These are phyloP conservation scores for Enhydra lutris DNA, from an alignment of 2,113 vertebrate species.

Conservation along the genomic window DNA sequence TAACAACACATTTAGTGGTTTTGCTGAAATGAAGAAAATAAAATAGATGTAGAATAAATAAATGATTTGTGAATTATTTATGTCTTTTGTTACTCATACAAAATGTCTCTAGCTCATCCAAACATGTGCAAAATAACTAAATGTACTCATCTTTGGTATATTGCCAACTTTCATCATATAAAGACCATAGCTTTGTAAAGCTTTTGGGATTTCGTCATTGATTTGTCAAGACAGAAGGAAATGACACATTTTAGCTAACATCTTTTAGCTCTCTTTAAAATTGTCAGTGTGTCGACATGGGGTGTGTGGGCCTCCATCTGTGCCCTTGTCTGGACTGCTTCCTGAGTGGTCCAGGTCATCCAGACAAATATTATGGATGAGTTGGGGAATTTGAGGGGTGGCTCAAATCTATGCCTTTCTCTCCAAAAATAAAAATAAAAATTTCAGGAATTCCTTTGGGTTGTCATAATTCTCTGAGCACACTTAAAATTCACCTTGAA, in stretches of 20 bases:
- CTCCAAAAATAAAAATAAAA: background rate
- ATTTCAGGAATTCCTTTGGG: background rate
- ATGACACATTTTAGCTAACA: background rate
- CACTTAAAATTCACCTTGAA: background rate
- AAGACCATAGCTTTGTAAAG: background rate
- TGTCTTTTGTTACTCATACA: background rate
- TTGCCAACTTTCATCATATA: background rate
- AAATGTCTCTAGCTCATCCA: background rate
- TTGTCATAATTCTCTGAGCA: background rate
- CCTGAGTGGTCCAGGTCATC: background rate
- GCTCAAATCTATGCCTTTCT: background rate
- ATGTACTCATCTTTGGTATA: background rate
- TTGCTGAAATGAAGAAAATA: slow-evolving; percentile 16
- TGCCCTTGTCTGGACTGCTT: background rate
- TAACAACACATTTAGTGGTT: background rate
- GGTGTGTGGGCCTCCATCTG: background rate
- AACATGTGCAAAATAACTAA: background rate
- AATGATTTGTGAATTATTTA: background rate
- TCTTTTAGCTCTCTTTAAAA: background rate
- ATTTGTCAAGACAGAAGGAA: background rate
- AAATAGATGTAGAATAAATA: background rate
- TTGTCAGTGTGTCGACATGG: background rate
- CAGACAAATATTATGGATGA: background rate
- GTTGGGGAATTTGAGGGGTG: background rate
- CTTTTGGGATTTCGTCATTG: background rate